Percentiles rank a stretch among this genome's conserved stretches.
phyloP scores from a whole-genome alignment of 2,888 invertebrate species.

The Danaus chrysippus region DNA sequence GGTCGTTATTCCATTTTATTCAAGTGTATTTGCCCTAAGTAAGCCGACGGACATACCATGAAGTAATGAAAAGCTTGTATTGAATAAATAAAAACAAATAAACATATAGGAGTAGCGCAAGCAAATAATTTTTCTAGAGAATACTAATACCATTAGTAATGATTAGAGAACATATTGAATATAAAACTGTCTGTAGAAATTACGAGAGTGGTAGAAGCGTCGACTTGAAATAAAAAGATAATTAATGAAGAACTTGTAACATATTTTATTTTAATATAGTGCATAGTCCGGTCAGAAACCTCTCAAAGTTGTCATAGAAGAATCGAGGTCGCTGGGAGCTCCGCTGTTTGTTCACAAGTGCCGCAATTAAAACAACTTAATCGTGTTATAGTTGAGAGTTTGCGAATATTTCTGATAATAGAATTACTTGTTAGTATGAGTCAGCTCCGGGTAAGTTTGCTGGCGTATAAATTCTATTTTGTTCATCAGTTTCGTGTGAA shows the following conservation, averaged over 20 bases:
- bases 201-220: neutral
- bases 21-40: neutral
- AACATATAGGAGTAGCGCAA: no score
- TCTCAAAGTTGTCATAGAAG: slow-evolving; percentile 17
- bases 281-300: neutral
- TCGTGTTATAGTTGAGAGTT: slow-evolving; percentile 12
- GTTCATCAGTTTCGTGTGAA: neutral
- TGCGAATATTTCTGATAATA: slow-evolving; percentile 9
- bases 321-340: slow-evolving; percentile 12
- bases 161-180: neutral
- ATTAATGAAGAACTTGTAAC: neutral
- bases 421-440: slow-evolving; percentile 7
- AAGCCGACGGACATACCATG: no score
- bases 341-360: slow-evolving; percentile 15
- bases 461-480: slow-evolving; percentile 1
- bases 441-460: slow-evolving; percentile 6
- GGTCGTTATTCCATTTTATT: slow-evolving; percentile 10
- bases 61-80: no score
- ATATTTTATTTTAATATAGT: neutral
- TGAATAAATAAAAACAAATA: no score
- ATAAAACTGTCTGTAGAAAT: neutral
- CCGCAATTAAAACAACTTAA: slow-evolving; percentile 21
- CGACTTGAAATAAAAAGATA: neutral
- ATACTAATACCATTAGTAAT: neutral
- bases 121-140: no score